Evolutionary conservation across 2,797 vertebrate species (phyloP).

Genomic region (Cirrhinus mrigala): DNA sequence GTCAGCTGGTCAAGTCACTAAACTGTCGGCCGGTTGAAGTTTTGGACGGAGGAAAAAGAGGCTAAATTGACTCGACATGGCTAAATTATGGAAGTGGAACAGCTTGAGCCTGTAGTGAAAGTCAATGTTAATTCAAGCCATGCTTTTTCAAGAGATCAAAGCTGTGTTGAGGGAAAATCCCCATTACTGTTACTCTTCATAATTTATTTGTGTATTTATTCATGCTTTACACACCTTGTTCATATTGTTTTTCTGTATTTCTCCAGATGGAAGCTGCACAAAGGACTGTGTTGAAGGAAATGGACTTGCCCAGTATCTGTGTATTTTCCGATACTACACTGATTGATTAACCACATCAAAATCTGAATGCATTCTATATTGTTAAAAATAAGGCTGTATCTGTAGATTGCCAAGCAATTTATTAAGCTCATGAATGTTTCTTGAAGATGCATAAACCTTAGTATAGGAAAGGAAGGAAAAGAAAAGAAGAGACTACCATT

Average conservation of each 20-base stretch:
- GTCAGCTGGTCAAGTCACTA: not conserved
- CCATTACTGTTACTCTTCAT: not conserved
- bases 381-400: not conserved
- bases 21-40: not conserved
- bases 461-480: not conserved
- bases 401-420: not conserved
- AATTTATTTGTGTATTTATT: constrained; percentile 8
- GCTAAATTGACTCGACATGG: not conserved
- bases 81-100: not conserved
- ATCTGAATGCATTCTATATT: not conserved
- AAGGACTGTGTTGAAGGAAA: too few species aligned
- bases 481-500: not conserved
- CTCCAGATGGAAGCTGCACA: constrained; percentile 14
- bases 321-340: not conserved
- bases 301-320: not conserved
- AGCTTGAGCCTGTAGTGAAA: not conserved
- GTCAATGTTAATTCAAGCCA: too few species aligned
- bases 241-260: not conserved
- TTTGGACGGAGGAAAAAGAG: not conserved
- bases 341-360: not conserved
- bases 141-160: too few species aligned
- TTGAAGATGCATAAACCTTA: not conserved
- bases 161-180: not conserved
- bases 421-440: not conserved
- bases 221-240: constrained; percentile 1